These are phyloP conservation scores for Cottus gobio DNA, from an alignment of 2,113 vertebrate species.

Conservation along the genomic window DNA sequence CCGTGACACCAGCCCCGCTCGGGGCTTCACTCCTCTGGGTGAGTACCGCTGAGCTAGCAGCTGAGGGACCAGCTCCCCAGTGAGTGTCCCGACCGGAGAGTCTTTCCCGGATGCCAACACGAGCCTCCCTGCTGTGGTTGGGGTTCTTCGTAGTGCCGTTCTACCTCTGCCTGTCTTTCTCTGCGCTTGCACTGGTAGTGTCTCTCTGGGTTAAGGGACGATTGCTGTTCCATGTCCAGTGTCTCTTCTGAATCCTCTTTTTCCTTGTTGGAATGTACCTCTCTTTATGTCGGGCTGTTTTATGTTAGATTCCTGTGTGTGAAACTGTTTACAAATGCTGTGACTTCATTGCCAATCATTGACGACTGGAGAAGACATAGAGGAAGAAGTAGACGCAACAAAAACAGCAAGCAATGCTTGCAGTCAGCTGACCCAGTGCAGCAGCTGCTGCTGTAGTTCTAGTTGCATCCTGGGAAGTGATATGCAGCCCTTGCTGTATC, in stretches of 20 bases:
- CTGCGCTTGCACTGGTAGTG: constrained; percentile 71
- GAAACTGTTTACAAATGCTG: not conserved
- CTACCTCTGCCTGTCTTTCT: constrained; percentile 59
- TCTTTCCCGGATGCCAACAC: not conserved
- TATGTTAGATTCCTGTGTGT: not conserved
- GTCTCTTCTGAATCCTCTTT: not conserved
- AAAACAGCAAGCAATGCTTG: not conserved
- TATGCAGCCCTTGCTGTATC: not conserved
- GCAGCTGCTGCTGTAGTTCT: not conserved
- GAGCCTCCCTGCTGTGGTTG: not conserved
- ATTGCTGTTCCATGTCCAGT: not conserved
- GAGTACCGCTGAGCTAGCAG: constrained; percentile 84
- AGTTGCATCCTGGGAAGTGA: too few relatives aligned
- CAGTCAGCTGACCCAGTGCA: not conserved
- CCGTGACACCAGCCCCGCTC: constrained; percentile 98
- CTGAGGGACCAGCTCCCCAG: not conserved
- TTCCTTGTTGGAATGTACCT: not conserved
- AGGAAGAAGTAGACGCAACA: not conserved
- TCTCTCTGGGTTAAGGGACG: not conserved
- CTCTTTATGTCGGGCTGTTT: not conserved
- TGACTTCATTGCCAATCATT: too few relatives aligned
- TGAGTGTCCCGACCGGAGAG: not conserved
- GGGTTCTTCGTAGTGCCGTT: not conserved
- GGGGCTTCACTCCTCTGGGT: constrained; percentile 98
- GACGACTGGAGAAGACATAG: not conserved